Evolutionary conservation across 2,113 vertebrate genomes (phyloP).

Genomic region (Ciconia stormi): DNA sequence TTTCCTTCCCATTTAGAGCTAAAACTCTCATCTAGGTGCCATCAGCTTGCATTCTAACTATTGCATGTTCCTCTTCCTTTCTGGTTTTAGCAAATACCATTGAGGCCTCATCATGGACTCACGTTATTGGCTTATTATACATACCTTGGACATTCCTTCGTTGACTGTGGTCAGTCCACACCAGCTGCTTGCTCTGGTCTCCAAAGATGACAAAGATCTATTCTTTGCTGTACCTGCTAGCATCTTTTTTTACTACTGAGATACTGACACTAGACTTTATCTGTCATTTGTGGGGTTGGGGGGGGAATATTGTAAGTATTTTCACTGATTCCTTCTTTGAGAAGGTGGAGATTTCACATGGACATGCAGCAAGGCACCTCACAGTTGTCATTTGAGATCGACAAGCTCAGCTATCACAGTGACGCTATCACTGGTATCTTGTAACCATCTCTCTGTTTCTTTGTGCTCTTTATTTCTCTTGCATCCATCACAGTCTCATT

Average conservation of each 20-base stretch:
- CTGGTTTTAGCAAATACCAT: background rate
- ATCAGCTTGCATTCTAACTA: background rate
- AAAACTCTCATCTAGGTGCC: background rate
- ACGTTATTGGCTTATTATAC: background rate
- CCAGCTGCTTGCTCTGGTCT: background rate
- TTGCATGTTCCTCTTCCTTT: background rate
- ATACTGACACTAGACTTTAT: background rate
- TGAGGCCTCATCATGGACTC: background rate
- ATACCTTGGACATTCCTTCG: background rate
- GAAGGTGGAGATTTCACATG: background rate
- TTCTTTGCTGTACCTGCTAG: background rate
- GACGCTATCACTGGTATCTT: background rate
- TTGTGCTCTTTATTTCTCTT: background rate
- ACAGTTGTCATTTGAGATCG: background rate
- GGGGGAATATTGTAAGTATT: background rate
- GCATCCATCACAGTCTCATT: background rate
- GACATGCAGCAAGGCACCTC: background rate
- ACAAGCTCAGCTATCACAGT: background rate
- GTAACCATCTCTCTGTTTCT: background rate
- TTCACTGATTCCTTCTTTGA: background rate
- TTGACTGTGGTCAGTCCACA: background rate
- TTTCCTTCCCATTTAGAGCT: background rate
- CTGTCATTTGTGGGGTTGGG: background rate
- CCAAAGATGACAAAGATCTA: background rate
- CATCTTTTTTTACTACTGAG: background rate